A percentile compares a stretch with the other conserved stretches of the same genome.
Evolutionary conservation across 92 coral and sea anemone species (phyloP).

Genomic region (Palythoa grandiflora): DNA sequence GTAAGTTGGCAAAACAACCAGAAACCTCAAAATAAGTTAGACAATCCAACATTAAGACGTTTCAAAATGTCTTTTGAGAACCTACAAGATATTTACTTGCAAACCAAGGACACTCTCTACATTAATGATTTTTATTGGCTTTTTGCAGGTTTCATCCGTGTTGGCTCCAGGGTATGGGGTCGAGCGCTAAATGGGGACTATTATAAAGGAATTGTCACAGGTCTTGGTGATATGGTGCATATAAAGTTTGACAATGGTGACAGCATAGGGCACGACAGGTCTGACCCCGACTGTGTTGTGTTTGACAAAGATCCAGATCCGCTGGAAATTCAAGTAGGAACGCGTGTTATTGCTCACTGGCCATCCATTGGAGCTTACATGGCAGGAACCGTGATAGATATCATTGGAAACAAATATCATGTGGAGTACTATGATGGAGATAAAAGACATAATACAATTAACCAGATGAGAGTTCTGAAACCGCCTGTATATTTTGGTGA

Average conservation of each 20-base stretch:
- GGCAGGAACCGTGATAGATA: slow-evolving; percentile 93
- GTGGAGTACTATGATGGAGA: slow-evolving; percentile 99
- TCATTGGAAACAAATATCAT: slow-evolving; percentile 88
- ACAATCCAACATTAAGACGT: no score
- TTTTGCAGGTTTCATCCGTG: slow-evolving; percentile 90
- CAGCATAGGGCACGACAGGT: slow-evolving; percentile 95
- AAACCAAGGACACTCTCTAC: no score
- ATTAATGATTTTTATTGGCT: neutral
- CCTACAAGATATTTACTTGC: no score
- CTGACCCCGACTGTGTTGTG: slow-evolving; percentile 92
- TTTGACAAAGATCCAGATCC: slow-evolving; percentile 94
- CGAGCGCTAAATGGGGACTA: slow-evolving; percentile 98
- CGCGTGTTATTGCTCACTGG: slow-evolving; percentile 98
- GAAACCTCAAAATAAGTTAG: no score
- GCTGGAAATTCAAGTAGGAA: slow-evolving; percentile 85
- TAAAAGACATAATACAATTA: slow-evolving; percentile 86
- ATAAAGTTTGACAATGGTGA: slow-evolving; percentile 98
- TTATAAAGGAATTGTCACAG: slow-evolving; percentile 94
- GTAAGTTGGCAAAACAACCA: no score
- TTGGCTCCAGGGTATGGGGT: slow-evolving; percentile 98
- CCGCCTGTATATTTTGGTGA: slow-evolving; percentile 97
- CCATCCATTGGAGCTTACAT: slow-evolving; percentile 92
- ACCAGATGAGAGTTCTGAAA: slow-evolving; percentile 90
- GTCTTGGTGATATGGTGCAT: slow-evolving; percentile 95
- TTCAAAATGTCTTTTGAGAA: no score